phyloP scores from a whole-genome alignment of 2,888 invertebrate genomes.

The Tupiocoris notatus region DNA sequence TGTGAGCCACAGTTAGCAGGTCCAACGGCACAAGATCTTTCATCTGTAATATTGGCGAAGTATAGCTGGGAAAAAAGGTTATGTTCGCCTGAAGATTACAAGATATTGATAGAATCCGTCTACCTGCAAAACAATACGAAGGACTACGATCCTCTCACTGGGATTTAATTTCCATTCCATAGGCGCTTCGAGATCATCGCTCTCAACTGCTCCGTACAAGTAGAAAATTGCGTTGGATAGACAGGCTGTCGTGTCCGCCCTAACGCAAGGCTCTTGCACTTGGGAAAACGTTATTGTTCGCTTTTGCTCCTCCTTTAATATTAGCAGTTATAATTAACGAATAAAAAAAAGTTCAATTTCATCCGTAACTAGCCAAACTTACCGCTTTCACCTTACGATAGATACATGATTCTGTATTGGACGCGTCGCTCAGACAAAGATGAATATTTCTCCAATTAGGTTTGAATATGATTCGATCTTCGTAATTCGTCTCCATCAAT shows the following conservation, averaged over 20 bases:
- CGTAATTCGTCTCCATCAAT: not conserved
- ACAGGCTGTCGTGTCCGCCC: no score
- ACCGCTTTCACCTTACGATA: not conserved
- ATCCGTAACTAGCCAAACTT: no score
- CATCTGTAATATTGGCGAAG: no score
- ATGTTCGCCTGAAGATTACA: not conserved
- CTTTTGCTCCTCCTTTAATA: no score
- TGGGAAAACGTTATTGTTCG: no score
- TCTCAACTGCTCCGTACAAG: no score
- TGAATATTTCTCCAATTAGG: not conserved
- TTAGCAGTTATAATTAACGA: no score
- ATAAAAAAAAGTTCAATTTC: no score
- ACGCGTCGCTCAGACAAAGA: not conserved
- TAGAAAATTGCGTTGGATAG: no score
- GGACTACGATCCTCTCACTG: not conserved
- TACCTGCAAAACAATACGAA: not conserved
- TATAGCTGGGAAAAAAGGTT: no score
- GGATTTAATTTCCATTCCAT: not conserved
- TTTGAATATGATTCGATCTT: not conserved
- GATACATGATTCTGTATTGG: not conserved
- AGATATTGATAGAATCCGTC: not conserved
- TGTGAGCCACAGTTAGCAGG: not conserved
- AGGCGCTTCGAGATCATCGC: no score
- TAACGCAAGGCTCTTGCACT: no score
- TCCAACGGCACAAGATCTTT: not conserved